Evolutionary conservation across 2,113 vertebrate species (phyloP), one percentile per base, ranked within the genome.

Genomic region (Platycercus adscitus): DNA sequence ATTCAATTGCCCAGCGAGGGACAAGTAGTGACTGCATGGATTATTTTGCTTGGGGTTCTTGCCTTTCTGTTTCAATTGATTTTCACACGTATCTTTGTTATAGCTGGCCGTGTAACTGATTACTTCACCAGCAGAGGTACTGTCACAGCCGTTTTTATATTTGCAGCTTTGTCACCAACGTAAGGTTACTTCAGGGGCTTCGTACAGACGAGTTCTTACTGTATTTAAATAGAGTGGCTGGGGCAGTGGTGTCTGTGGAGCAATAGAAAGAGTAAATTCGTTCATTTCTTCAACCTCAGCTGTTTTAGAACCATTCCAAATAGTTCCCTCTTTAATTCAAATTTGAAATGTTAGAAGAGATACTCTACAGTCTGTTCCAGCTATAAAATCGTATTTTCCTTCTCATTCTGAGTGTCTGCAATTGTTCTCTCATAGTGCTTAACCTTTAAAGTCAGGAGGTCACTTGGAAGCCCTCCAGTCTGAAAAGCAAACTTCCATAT

Each of bases 401-500:
- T 94, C 78, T 76, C 55, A 53, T 87, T 64, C 37, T 60, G 85
- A 96, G 79, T 88, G 63, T 92, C 93, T 97, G 92, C 87, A 84
- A 78, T 93, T 93, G 66, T 88, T 97, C 92, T 91, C 52, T 95
- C 77, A 55, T 80, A 91, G 64, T 9, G 63, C 58, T 96, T 96
- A 97, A 94, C 94, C 86, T 85, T 93, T 76, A 73, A 95, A 95
- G 91, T 93, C 87, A 94, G 76, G 43, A 92, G 93, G 92, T 96
- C 93, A 95, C 79, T 97, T 98, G 97, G 97, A 98, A 97, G 43
- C 33, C 85, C 84, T 96, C 97, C 96, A 96, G 78, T 82, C 75
- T 98, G 96, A 97, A 98, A 98, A 95, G 81, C 5, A 25, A 97
- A 96, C 86, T 18, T 96, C 93, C 94, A 76, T 96, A 97, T 97